Conservation (phyloP, 1,140 invertebrate species). For the Drosophila truncata region DNA sequence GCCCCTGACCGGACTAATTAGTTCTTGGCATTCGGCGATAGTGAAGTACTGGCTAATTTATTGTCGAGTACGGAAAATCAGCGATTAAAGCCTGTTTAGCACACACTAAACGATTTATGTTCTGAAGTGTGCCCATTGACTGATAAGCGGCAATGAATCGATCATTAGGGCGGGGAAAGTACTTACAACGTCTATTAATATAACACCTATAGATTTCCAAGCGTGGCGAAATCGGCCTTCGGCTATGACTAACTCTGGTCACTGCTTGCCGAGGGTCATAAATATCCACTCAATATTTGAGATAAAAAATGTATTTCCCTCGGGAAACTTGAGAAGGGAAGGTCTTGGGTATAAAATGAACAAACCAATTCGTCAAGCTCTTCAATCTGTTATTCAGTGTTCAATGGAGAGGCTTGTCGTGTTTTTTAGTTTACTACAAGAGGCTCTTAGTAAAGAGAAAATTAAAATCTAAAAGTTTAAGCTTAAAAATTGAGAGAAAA, state of each 20-base stretch:
- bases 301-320: constrained; percentile 44
- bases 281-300: constrained; percentile 15
- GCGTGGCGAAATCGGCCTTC: constrained; percentile 43
- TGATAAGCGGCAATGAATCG: constrained; percentile 53
- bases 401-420: constrained; percentile 17
- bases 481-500: neutral
- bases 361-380: neutral
- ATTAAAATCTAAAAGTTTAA: neutral
- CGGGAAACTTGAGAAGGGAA: neutral
- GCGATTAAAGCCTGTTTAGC: constrained; percentile 56
- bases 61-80: constrained; percentile 62
- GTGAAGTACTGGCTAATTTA: constrained; percentile 38
- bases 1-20: constrained; percentile 27
- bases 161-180: constrained; percentile 33
- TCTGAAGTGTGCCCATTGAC: constrained; percentile 64
- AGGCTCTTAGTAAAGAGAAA: neutral
- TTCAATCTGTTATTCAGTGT: neutral
- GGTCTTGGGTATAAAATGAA: neutral
- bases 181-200: constrained; percentile 36
- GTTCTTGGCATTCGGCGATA: constrained; percentile 26
- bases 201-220: constrained; percentile 1
- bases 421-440: neutral
- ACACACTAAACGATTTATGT: constrained; percentile 58
- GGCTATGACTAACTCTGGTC: constrained; percentile 50
- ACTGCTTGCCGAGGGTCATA: constrained; percentile 16